Evolutionary conservation across 1,140 invertebrate species (phyloP).

Genomic region (Drosophila kikkawai): DNA sequence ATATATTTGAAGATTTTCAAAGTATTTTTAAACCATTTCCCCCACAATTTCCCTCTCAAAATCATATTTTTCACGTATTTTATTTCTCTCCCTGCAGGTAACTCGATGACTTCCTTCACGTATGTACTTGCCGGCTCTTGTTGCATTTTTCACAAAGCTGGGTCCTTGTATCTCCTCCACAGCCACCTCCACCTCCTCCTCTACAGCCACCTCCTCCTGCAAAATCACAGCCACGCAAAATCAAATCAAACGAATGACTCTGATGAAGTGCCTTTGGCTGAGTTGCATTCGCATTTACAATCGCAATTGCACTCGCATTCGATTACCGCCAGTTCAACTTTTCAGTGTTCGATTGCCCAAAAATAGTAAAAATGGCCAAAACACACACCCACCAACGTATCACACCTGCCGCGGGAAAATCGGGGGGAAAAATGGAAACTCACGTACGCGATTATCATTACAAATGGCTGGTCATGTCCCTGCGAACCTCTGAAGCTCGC

Average conservation of each 20-base stretch:
- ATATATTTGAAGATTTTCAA: background rate
- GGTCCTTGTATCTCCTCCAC: background rate
- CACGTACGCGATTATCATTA: conserved; percentile 31
- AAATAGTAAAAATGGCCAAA: background rate
- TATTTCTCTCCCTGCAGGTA: background rate
- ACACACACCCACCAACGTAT: background rate
- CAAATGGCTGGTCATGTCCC: conserved; percentile 29
- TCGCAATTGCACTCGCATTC: conserved; percentile 14
- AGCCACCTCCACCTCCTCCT: accelerated
- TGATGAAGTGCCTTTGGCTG: conserved; percentile 55
- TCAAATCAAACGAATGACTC: conserved; percentile 62
- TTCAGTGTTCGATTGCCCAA: background rate
- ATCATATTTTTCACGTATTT: too few species aligned
- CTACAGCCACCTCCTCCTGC: too few species aligned
- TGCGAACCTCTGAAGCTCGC: background rate
- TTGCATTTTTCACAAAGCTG: conserved; percentile 45
- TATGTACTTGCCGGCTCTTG: conserved; percentile 14
- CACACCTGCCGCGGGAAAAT: conserved; percentile 17
- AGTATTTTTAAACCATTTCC: accelerated
- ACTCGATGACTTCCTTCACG: conserved; percentile 20
- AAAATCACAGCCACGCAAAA: conserved; percentile 19
- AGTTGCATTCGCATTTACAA: background rate
- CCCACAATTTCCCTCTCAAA: background rate
- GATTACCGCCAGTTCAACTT: conserved; percentile 12
- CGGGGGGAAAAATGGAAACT: conserved; percentile 13